Percentiles rank a stretch among this genome's conserved stretches.
Evolutionary conservation across 1,140 invertebrate species (phyloP).

Genomic region (Thrips palmi): DNA sequence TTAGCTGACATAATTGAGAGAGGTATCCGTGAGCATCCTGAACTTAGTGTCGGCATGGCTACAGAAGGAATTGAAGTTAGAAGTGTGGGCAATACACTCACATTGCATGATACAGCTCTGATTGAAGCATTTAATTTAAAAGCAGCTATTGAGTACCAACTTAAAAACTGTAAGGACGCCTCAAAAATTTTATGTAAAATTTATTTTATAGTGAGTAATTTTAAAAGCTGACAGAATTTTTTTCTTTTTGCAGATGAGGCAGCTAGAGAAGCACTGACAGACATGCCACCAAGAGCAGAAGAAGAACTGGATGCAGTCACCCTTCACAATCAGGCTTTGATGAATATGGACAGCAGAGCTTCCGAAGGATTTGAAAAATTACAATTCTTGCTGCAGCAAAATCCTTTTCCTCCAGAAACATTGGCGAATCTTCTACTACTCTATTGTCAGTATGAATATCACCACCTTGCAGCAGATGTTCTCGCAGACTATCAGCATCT

Average conservation of each 20-base stretch:
- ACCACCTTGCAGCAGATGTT: slow-evolving; percentile 93
- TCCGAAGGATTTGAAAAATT: slow-evolving; percentile 92
- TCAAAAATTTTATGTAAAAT: slow-evolving; percentile 4
- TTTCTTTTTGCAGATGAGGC: slow-evolving; percentile 47
- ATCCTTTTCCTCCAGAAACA: slow-evolving; percentile 92
- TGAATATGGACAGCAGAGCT: slow-evolving; percentile 80
- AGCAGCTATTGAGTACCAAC: slow-evolving; percentile 93
- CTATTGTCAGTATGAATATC: slow-evolving; percentile 96
- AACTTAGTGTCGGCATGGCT: slow-evolving; percentile 91
- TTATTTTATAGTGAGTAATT: slow-evolving; percentile 2
- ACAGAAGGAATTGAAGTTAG: slow-evolving; percentile 94
- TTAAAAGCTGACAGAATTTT: slow-evolving; percentile 1
- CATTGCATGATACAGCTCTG: slow-evolving; percentile 87
- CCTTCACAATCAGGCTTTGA: slow-evolving; percentile 91
- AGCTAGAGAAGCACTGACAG: slow-evolving; percentile 83
- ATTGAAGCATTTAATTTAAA: slow-evolving; percentile 98
- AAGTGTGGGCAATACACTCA: slow-evolving; percentile 93
- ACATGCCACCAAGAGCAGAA: slow-evolving; percentile 93
- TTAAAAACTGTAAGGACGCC: slow-evolving; percentile 82
- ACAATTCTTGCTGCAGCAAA: slow-evolving; percentile 90
- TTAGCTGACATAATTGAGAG: slow-evolving; percentile 88
- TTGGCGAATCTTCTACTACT: slow-evolving; percentile 90
- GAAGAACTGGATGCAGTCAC: slow-evolving; percentile 97
- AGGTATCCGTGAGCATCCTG: slow-evolving; percentile 92
- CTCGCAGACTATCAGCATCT: slow-evolving; percentile 94